Base-by-base conservation (phyloP, 2,113 vertebrate genomes). In the Apus apus region DNA sequence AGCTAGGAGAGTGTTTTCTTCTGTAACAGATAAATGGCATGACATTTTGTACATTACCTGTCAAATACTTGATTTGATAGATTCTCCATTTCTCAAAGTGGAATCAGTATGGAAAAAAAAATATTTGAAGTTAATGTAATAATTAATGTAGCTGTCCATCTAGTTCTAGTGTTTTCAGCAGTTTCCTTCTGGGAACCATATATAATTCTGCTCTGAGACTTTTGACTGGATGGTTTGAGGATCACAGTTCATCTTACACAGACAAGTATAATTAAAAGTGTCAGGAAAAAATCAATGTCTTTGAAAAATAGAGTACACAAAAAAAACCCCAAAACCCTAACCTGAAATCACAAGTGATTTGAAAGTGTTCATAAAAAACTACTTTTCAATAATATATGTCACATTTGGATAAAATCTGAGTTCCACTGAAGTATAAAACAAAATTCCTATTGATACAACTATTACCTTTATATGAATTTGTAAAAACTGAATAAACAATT, bases 181-280 rank as follows among this genome's bases (percentile, higher is more conserved):
- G 71, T 81, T 68, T 85, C 60, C 20, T 57, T 91, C 78, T 83
- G 54, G 76, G 45, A 60, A 61, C 48, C 51, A 78, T 82, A 53
- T 46, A 60, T 60, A 88, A 48, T 83, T 87, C 46, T 40, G 46
- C 3, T 86, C 20, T 78, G 26, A 65, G 82, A 72, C 43, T 23
- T 94, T 50, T 93, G 58, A 79, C 66, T 76, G 38, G 66, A 82
- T 65, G 4, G n/a, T 85, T 93, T 94, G 80, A 93, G n/a, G 50
- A 90, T 88, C 50, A 80, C 0, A 13, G 78, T 75, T 83, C 73
- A 27, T 85, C 71, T 85, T 90, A 79, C 64, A 70, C 8, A 90
- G 78, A 88, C 51, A 93, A 76, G 40, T 73, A 73, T 80, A 93
- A 95, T 94, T 94, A 94, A 87, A 96, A 79, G 18, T 88, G 84